Evolutionary conservation across 2,113 vertebrate genomes (phyloP), one percentile per base, ranked within the genome.

Genomic region (Perca fluviatilis): DNA sequence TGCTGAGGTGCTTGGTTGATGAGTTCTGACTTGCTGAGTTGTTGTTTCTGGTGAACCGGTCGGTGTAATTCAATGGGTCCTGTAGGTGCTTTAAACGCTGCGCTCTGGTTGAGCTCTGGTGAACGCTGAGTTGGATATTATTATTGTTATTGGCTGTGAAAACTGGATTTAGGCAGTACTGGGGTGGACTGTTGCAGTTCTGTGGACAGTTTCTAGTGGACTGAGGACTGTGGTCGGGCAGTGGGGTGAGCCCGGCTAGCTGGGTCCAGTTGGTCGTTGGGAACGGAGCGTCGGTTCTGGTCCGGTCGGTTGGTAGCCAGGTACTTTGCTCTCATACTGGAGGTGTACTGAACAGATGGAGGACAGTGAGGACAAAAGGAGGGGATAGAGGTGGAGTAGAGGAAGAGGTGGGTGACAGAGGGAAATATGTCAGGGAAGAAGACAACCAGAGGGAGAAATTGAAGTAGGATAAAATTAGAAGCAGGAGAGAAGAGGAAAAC

Each of bases 301-400:
- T 98, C 97, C 9, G 97, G 97, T 93, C 96, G 97, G 95, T 97
- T 98, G 81, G 97, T 99, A 93, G 98, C 98, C 92, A 99, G 96
- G 96, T 99, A 99, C 95, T 99, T 99, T 60, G 98, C 98, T 96
- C 98, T 98, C 98, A 99, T 99, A 96, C 98, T 99, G 91, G 97
- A 98, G 90, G 98, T 98, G 96, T 99, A 98, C 98, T 99, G 89
- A 71, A 94, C 77, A 90, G 33, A 86, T 18, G 33, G 51, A 88
- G 21, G 76, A 68, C 43, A 84, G 16, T 9, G 16, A 87, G 51
- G 49, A 66, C 53, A 30, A 66, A 36, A 36, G 56, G 64, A 67
- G 25, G 78, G 21, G 23, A 65, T 36, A 69, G 27, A n/a, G n/a
- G 16, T 6, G 63, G 50, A 3, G 36, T 0, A 9, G 57, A 64